These are phyloP conservation scores for Hycleus cichorii DNA, from an alignment of 1,140 invertebrate species.

Conservation along the genomic window DNA sequence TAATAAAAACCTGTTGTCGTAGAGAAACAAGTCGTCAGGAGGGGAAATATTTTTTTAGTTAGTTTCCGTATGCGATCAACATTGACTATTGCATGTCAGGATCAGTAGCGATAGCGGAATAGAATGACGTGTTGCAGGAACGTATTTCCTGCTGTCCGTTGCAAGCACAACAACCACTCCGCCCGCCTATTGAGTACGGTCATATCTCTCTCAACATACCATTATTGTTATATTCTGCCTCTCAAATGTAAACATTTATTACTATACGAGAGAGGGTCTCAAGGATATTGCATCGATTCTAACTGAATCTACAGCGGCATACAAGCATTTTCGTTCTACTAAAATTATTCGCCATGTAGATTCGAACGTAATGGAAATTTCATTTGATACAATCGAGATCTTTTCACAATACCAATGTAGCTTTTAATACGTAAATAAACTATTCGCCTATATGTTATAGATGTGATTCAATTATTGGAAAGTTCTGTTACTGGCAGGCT, in stretches of 20 bases:
- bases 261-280: conserved; percentile 19
- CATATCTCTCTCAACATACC: conserved; percentile 26
- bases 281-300: conserved; percentile 10
- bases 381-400: not conserved
- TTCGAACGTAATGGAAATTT: not conserved
- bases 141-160: conserved; percentile 29
- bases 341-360: not conserved
- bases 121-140: conserved; percentile 23
- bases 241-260: conserved; percentile 32
- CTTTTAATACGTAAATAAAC: not conserved
- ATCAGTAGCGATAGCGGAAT: conserved; percentile 17
- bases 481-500: too few species aligned
- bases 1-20: too few species aligned
- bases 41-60: not conserved
- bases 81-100: conserved; percentile 19
- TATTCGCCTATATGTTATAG: not conserved
- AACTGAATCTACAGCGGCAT: too few species aligned
- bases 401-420: not conserved
- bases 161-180: conserved; percentile 17
- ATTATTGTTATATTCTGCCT: conserved; percentile 25
- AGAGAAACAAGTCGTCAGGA: too few species aligned
- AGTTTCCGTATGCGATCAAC: conserved; percentile 9
- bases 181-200: conserved; percentile 22
- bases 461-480: not conserved
- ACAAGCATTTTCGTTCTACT: not conserved